Conservation (phyloP, 2,113 vertebrate species). For the Elaphurus davidianus region DNA sequence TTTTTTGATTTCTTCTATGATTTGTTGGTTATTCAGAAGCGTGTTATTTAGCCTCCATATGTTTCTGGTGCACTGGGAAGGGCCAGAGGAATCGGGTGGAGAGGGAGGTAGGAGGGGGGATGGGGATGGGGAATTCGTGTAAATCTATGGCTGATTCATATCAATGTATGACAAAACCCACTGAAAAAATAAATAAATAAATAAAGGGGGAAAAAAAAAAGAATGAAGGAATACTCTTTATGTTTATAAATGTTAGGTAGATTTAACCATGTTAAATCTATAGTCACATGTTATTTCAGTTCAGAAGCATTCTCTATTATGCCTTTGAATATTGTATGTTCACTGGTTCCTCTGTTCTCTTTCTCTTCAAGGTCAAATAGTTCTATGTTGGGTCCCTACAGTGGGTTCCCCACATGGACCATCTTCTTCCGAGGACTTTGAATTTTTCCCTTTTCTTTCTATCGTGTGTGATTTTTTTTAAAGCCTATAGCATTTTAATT, state of each 20-base stretch:
- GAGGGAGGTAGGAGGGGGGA: too few relatives aligned
- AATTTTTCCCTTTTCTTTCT: not conserved
- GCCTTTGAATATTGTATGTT: not conserved
- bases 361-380: not conserved
- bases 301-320: not conserved
- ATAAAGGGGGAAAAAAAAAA: too few relatives aligned
- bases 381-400: not conserved
- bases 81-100: too few relatives aligned
- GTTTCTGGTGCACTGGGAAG: too few relatives aligned
- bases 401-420: not conserved
- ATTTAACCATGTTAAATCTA: not conserved
- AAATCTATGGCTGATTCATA: too few relatives aligned
- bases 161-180: too few relatives aligned
- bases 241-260: not conserved
- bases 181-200: too few relatives aligned
- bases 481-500: not conserved
- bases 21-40: too few relatives aligned
- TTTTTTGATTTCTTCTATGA: too few relatives aligned
- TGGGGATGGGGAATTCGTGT: too few relatives aligned
- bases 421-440: not conserved
- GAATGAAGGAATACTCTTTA: not conserved
- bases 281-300: not conserved
- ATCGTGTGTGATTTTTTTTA: not conserved
- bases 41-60: too few relatives aligned
- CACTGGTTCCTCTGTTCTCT: not conserved